Base-by-base conservation (phyloP, 1,140 invertebrate genomes). In the Leucophenga varia region DNA sequence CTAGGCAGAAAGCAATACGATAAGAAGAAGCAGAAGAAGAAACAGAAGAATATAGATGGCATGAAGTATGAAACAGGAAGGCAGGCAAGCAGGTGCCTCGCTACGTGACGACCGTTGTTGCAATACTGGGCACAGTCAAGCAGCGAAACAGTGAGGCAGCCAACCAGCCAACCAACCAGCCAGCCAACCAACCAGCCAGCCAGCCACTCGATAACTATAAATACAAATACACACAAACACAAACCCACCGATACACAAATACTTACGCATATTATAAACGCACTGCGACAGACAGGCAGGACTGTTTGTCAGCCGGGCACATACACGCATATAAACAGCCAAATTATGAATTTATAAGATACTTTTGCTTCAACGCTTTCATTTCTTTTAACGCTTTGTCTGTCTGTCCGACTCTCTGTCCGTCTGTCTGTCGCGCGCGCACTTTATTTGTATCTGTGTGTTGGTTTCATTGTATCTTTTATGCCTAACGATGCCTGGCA, bases 331-430 rank as follows among this genome's bases (percentile, higher is more conserved):
- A 57, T 67, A 67, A 65, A 65, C 64, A 63, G 47, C 45, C 53
- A 37, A 65, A 59, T 68, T 65, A 65, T 65, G 56, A 64, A 65
- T 64, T 65, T 61, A 50, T 61, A 64, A 57, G 59, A 67, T 48
- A 59, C 50, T 59, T 60, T 53, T 40, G 14, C 32, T 12, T 13
- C n/a, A 13, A 16, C 32, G 32, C 32, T 35, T 35, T n/a, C n/a
- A 4, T n/a, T 35, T 16, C 22, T 25, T n/a, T n/a, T 25, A 10
- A 10, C 10, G 22, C 22, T 31, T 25, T 10, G 30, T 35, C n/a
- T 7, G 22, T 10, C 10, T 47, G 34, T 54, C 40, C 49, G 17
- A 31, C 19, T 49, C 32, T 28, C 5, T 25, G 22, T 25, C 5
- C 10, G 22, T 25, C 5, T 25, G 22, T 25, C 5, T 6, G 22